phyloP scores from a whole-genome alignment of 1,140 invertebrate genomes.

The Aphelenchoides avenae region DNA sequence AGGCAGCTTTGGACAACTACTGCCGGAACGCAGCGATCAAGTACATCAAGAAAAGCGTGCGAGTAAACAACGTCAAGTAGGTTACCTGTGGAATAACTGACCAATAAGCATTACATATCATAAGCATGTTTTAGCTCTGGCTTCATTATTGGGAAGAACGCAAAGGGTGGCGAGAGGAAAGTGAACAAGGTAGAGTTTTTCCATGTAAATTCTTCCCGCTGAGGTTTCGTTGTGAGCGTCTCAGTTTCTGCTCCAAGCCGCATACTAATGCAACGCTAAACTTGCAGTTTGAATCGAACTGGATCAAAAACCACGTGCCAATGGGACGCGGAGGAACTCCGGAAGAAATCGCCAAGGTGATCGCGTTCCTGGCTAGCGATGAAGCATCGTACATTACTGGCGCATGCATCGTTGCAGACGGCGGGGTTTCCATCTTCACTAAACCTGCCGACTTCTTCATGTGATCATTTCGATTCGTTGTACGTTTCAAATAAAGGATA shows the following conservation, averaged over 20 bases:
- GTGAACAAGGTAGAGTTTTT: conserved; percentile 24
- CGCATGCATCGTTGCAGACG: conserved; percentile 12
- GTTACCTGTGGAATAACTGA: neutral
- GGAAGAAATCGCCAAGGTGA: conserved; percentile 27
- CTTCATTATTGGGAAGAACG: conserved; percentile 15
- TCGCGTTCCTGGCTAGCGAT: conserved; percentile 26
- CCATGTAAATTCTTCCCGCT: too few relatives aligned
- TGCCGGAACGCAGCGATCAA: conserved; percentile 18
- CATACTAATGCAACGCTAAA: conserved; percentile 1
- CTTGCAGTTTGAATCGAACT: conserved; percentile 28
- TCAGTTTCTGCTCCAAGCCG: too few relatives aligned
- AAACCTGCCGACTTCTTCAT: conserved; percentile 22
- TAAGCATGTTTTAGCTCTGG: conserved; percentile 13
- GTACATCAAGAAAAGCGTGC: conserved; percentile 12
- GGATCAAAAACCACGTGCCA: conserved; percentile 35
- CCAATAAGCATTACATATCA: neutral
- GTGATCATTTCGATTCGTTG: too few relatives aligned
- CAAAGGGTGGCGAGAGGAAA: conserved; percentile 15
- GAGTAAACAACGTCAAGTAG: conserved; percentile 20
- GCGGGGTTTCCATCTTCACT: conserved; percentile 15
- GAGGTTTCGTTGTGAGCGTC: too few relatives aligned
- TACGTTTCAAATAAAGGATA: too few relatives aligned
- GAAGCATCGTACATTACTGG: conserved; percentile 19
- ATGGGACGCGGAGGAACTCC: conserved; percentile 20
- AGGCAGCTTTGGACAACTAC: conserved; percentile 18